These are phyloP conservation scores for Lynx canadensis DNA, from an alignment of 2,113 vertebrate species.

Conservation along the genomic window DNA sequence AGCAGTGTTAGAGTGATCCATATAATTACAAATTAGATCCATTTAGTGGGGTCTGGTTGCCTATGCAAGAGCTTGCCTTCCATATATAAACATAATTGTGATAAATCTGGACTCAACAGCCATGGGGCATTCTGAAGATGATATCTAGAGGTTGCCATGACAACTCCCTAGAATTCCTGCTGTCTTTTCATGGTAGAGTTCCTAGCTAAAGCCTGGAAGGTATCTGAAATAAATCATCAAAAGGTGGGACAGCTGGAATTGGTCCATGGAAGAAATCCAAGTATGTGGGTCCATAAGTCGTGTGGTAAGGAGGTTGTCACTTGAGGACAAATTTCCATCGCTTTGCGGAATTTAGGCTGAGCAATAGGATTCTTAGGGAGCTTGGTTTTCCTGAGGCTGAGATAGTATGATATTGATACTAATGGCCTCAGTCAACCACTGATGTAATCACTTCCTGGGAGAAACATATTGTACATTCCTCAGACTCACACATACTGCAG, in stretches of 20 bases:
- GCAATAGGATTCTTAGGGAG: background rate
- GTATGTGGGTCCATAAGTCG: slow-evolving; percentile 49
- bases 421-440: background rate
- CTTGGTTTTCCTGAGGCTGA: background rate
- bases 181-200: slow-evolving; percentile 74
- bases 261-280: slow-evolving; percentile 72
- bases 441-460: background rate
- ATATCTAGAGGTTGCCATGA: slow-evolving; percentile 76
- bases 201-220: slow-evolving; percentile 71
- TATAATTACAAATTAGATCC: slow-evolving; percentile 72
- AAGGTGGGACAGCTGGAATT: slow-evolving; percentile 70
- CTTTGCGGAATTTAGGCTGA: slow-evolving; percentile 36
- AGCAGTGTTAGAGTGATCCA: background rate
- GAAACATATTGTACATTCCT: background rate
- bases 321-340: slow-evolving; percentile 53
- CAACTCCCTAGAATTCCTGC: slow-evolving; percentile 70
- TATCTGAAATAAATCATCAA: slow-evolving; percentile 73
- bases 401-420: background rate
- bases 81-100: slow-evolving; percentile 68
- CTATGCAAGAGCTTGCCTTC: slow-evolving; percentile 72
- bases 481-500: background rate
- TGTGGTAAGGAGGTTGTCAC: slow-evolving; percentile 65
- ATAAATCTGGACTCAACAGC: slow-evolving; percentile 72
- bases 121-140: slow-evolving; percentile 67
- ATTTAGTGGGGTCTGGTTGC: slow-evolving; percentile 67